Percentiles rank a stretch among this genome's conserved stretches.
These are phyloP conservation scores for Cassiopea andromeda DNA, from an alignment of 30 jellyfish, hydroid and myxozoan species.

Conservation along the genomic window DNA sequence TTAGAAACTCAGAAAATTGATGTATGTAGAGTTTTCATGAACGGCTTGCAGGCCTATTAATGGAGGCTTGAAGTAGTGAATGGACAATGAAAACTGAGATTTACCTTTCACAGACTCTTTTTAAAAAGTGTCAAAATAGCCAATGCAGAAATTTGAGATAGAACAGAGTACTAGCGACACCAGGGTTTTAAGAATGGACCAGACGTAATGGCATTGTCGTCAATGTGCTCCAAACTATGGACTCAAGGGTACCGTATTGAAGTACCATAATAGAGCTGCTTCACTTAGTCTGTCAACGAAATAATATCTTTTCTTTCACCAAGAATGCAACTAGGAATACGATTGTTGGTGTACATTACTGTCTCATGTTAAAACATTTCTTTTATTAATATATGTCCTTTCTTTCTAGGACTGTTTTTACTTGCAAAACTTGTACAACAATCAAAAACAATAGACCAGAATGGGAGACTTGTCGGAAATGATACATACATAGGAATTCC, in stretches of 20 bases:
- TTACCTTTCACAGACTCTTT: neutral
- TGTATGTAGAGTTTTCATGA: neutral
- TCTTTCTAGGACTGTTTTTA: neutral
- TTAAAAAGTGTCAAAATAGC: too few species aligned
- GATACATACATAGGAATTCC: conserved; percentile 42
- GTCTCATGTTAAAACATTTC: neutral
- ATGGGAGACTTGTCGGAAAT: neutral
- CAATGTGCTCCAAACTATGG: too few species aligned
- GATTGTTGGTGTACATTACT: too few species aligned
- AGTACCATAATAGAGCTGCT: too few species aligned
- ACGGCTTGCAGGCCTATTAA: neutral
- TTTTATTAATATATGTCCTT: neutral
- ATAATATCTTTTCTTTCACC: too few species aligned
- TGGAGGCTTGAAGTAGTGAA: neutral
- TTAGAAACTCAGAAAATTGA: neutral
- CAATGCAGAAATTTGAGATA: too few species aligned
- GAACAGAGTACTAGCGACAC: too few species aligned
- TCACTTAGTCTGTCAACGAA: too few species aligned
- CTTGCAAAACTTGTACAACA: neutral
- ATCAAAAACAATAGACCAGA: neutral
- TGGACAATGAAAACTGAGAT: neutral
- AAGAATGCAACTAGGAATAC: too few species aligned
- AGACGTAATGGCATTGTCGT: too few species aligned
- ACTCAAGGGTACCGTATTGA: too few species aligned
- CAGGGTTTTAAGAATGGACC: too few species aligned